Conservation (phyloP, 2,797 vertebrate genomes). For the Myiotriccus ornatus region DNA sequence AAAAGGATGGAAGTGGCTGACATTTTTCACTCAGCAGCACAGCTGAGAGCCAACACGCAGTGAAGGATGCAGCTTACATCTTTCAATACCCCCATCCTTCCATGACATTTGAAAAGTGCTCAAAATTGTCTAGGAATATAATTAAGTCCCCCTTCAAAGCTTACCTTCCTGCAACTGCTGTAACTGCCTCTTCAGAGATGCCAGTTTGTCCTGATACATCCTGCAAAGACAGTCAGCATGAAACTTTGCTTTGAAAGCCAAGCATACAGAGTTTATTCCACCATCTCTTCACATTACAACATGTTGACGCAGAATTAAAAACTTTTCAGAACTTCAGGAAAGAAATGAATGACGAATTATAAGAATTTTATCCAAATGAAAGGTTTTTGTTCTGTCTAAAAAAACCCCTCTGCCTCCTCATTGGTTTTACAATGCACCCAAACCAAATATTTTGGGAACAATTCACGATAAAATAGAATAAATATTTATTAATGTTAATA, state of each 20-base stretch:
- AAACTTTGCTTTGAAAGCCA: not conserved
- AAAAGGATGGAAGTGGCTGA: not conserved
- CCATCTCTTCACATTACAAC: not conserved
- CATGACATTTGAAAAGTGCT: not conserved
- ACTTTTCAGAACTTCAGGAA: not conserved
- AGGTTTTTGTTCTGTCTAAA: not conserved
- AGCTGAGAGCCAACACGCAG: not conserved
- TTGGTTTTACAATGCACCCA: not conserved
- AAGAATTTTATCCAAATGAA: not conserved
- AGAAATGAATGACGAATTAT: not conserved
- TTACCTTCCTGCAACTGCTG: slow-evolving; percentile 96
- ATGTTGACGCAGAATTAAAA: not conserved
- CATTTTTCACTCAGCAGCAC: not conserved
- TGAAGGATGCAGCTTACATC: not conserved
- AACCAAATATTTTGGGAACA: not conserved
- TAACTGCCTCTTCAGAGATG: slow-evolving; percentile 93
- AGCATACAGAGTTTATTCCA: not conserved
- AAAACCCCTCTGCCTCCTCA: not conserved
- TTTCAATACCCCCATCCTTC: not conserved
- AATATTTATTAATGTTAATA: not conserved
- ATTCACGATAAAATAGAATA: not conserved
- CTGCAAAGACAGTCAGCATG: slow-evolving; percentile 65
- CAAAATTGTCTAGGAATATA: not conserved
- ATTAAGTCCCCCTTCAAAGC: not conserved
- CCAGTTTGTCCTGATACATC: slow-evolving; percentile 98